Evolutionary conservation across 2,888 invertebrate genomes (phyloP).

Genomic region (Erpobdella octoculata): DNA sequence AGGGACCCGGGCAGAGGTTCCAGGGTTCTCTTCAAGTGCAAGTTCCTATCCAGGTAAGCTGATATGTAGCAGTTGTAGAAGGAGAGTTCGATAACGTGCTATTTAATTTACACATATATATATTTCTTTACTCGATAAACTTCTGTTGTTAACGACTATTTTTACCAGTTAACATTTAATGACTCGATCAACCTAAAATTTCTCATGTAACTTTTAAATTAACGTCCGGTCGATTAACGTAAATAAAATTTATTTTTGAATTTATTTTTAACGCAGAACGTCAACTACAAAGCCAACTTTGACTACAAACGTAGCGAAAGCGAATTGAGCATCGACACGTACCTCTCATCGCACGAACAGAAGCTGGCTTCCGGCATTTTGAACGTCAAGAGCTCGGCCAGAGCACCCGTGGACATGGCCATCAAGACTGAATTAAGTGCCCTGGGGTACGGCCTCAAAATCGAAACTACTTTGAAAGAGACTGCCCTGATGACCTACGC

Average conservation of each 20-base stretch:
- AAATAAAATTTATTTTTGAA: too few relatives aligned
- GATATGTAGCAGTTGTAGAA: background rate
- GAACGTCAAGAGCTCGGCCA: slow-evolving; percentile 29
- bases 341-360: slow-evolving; percentile 6
- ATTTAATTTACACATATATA: too few relatives aligned
- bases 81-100: too few relatives aligned
- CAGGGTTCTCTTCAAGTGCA: background rate
- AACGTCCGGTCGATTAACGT: too few relatives aligned
- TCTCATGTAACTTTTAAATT: too few relatives aligned
- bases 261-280: slow-evolving; percentile 14
- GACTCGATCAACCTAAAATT: too few relatives aligned
- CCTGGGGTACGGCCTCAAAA: slow-evolving; percentile 31
- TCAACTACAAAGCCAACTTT: slow-evolving; percentile 27
- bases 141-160: too few relatives aligned
- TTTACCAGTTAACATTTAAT: too few relatives aligned
- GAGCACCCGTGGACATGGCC: slow-evolving; percentile 30
- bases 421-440: slow-evolving; percentile 29
- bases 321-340: slow-evolving; percentile 26
- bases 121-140: too few relatives aligned
- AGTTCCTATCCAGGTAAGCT: background rate
- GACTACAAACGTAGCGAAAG: slow-evolving; percentile 31
- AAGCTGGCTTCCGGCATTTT: slow-evolving; percentile 29
- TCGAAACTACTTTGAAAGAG: slow-evolving; percentile 22
- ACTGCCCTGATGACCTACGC: slow-evolving; percentile 33
- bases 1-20: background rate